These are phyloP conservation scores for Crotophaga sulcirostris DNA, from an alignment of 2,113 vertebrate genomes.

Conservation along the genomic window DNA sequence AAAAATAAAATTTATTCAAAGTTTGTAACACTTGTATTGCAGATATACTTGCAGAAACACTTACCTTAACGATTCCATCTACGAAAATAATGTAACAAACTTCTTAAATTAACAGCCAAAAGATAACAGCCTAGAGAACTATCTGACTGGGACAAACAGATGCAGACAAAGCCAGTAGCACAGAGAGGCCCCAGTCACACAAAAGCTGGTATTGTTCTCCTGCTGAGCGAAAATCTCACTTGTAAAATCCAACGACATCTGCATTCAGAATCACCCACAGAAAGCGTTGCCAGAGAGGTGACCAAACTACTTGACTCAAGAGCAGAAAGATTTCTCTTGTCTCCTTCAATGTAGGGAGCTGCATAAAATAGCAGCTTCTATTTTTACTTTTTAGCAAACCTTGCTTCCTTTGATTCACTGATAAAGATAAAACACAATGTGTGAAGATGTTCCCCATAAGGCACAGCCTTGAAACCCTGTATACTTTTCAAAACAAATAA, in stretches of 20 bases:
- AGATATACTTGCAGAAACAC: slow-evolving; percentile 7
- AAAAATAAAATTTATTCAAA: slow-evolving; percentile 1
- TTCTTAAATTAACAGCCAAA: neutral
- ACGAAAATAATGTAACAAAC: neutral
- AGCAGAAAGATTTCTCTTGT: neutral
- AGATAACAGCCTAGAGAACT: neutral
- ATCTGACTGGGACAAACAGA: neutral
- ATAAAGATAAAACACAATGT: neutral
- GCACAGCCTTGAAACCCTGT: neutral
- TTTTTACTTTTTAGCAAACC: neutral
- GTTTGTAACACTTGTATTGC: neutral
- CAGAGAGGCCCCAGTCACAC: slow-evolving; percentile 57
- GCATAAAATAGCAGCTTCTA: neutral
- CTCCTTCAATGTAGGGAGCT: neutral
- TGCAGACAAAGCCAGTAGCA: slow-evolving; percentile 37
- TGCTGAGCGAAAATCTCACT: slow-evolving; percentile 59
- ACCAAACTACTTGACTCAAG: neutral
- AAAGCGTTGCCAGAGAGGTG: slow-evolving; percentile 29
- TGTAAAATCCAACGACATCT: slow-evolving; percentile 74
- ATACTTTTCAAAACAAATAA: neutral
- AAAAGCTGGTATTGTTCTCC: slow-evolving; percentile 78
- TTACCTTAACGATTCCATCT: slow-evolving; percentile 11
- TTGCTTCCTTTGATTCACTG: neutral
- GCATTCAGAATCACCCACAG: slow-evolving; percentile 66
- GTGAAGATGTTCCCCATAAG: neutral